Conservation (phyloP, 1,140 invertebrate genomes). For the Monochamus saltuarius region DNA sequence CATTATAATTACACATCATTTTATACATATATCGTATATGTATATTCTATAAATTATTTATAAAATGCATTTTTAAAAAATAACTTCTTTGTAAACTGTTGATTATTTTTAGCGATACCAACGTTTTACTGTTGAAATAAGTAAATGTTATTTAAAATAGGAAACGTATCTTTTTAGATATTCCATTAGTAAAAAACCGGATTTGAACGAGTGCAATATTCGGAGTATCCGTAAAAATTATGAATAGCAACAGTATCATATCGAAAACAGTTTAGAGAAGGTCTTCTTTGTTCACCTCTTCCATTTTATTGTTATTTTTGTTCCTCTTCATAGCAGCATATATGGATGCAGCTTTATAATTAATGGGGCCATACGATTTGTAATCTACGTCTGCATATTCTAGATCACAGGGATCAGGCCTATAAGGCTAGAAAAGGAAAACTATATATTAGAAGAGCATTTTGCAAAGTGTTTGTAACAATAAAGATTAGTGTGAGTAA, state of each 20-base stretch:
- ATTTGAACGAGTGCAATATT: conserved; percentile 12
- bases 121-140: too few species aligned
- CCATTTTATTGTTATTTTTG: conserved; percentile 50
- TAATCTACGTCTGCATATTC: conserved; percentile 89
- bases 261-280: conserved; percentile 33
- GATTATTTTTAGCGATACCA: too few species aligned
- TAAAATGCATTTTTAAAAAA: too few species aligned
- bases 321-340: conserved; percentile 68
- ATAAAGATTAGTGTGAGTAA: too few species aligned
- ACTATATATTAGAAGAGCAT: background rate
- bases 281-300: conserved; percentile 40
- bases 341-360: conserved; percentile 85
- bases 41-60: too few species aligned
- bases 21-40: too few species aligned
- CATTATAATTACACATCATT: too few species aligned
- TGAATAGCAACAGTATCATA: conserved; percentile 15
- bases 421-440: conserved; percentile 62
- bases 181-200: conserved; percentile 17
- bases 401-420: conserved; percentile 73
- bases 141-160: background rate
- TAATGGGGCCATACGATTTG: conserved; percentile 83
- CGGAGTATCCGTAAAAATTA: background rate
- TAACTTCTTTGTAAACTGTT: too few species aligned
- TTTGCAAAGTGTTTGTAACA: too few species aligned
- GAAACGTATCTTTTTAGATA: conserved; percentile 4